phyloP scores from a whole-genome alignment of 2,888 invertebrate species.

The Carterocephalus palaemon region DNA sequence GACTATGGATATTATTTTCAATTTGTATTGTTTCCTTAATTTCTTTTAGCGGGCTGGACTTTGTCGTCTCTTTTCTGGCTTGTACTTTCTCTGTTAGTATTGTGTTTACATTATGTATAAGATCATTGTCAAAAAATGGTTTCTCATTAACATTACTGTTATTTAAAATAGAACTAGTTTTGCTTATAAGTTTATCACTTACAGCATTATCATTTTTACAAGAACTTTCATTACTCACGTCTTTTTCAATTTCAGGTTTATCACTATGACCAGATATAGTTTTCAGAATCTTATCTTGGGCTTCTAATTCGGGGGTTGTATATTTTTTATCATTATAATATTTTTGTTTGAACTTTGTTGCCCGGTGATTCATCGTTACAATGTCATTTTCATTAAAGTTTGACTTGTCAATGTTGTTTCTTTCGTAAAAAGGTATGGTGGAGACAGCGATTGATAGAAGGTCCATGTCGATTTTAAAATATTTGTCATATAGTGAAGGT shows the following conservation, averaged over 20 bases:
- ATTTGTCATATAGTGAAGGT: constrained; percentile 65
- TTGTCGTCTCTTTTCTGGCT: neutral
- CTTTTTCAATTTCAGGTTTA: constrained; percentile 16
- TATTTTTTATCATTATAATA: constrained; percentile 60
- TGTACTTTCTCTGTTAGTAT: too few relatives aligned
- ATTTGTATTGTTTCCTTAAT: neutral
- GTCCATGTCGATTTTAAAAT: constrained; percentile 66
- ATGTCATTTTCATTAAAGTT: constrained; percentile 59
- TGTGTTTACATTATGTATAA: too few relatives aligned
- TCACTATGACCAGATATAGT: constrained; percentile 31
- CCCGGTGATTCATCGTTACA: constrained; percentile 59
- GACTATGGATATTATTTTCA: neutral
- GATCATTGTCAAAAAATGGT: too few relatives aligned
- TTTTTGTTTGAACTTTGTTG: constrained; percentile 62
- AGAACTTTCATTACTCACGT: neutral
- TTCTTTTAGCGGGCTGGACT: constrained; percentile 2
- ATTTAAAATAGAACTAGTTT: neutral
- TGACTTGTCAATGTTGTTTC: constrained; percentile 53
- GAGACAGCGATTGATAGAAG: constrained; percentile 55
- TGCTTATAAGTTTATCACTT: neutral
- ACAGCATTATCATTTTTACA: neutral
- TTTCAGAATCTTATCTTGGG: constrained; percentile 48
- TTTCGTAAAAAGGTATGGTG: constrained; percentile 65
- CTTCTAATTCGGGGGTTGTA: constrained; percentile 54
- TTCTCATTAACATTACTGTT: neutral